Conservation (phyloP, 2,113 vertebrate genomes). For the Chaetodon trifascialis region DNA sequence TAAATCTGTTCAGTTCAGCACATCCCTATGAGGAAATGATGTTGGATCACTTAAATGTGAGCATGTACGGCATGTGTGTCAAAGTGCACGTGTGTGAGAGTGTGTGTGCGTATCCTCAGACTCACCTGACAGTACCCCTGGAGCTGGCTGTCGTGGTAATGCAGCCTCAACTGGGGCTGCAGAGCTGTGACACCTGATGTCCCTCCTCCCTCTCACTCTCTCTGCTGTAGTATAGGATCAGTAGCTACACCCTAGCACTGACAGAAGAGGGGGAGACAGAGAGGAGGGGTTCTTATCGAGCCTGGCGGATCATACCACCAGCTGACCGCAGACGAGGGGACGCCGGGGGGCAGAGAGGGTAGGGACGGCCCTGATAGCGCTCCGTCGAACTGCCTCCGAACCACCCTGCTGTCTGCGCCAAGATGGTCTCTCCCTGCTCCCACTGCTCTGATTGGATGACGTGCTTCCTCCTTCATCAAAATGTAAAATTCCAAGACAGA, state of each 20-base stretch:
- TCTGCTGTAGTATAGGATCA: slow-evolving; percentile 78
- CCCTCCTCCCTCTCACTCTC: slow-evolving; percentile 70
- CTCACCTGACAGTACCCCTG: slow-evolving; percentile 78
- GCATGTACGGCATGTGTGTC: slow-evolving; percentile 31
- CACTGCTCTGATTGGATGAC: slow-evolving; percentile 68
- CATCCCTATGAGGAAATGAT: slow-evolving; percentile 31
- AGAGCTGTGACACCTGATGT: slow-evolving; percentile 78
- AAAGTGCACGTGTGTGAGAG: slow-evolving; percentile 31
- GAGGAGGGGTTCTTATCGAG: slow-evolving; percentile 80
- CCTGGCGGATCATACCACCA: slow-evolving; percentile 69
- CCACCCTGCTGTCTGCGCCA: slow-evolving; percentile 69
- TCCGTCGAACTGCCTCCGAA: slow-evolving; percentile 1
- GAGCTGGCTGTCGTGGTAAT: slow-evolving; percentile 74
- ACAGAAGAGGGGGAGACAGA: slow-evolving; percentile 77
- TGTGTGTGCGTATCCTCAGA: slow-evolving; percentile 63
- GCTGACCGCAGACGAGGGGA: slow-evolving; percentile 54
- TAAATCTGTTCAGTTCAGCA: slow-evolving; percentile 11
- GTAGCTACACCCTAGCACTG: slow-evolving; percentile 81
- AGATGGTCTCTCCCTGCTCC: slow-evolving; percentile 74
- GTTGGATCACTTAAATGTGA: slow-evolving; percentile 26
- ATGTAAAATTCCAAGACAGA: slow-evolving; percentile 85
- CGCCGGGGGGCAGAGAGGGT: slow-evolving; percentile 27
- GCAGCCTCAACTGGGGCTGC: slow-evolving; percentile 75
- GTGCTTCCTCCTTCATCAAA: slow-evolving; percentile 82
- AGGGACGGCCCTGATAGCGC: slow-evolving; percentile 12